Percentiles rank a stretch among this genome's conserved stretches.
phyloP scores from a whole-genome alignment of 53 echinoderm and acorn worm genomes.

The Luidia sarsii region DNA sequence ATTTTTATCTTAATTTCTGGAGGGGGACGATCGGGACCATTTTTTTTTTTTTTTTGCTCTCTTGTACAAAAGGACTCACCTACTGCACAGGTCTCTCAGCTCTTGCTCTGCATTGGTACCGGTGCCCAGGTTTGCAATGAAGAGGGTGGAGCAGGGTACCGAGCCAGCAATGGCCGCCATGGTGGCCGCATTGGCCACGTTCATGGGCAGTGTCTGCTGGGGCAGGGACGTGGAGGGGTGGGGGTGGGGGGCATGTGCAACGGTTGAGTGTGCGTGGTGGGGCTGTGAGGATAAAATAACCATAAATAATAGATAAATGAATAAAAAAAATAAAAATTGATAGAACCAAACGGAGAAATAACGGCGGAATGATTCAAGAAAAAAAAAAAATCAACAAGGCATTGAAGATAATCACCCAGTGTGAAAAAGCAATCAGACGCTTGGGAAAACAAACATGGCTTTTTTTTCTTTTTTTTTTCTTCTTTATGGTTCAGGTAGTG shows the following conservation, averaged over 20 bases:
- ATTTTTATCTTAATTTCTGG: too few species aligned
- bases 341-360: conserved; percentile 23
- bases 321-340: conserved; percentile 35
- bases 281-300: conserved; percentile 73
- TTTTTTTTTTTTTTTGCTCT: too few species aligned
- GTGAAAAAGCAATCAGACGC: too few species aligned
- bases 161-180: conserved; percentile 95
- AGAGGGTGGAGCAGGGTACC: conserved; percentile 98
- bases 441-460: too few species aligned
- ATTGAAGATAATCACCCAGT: too few species aligned
- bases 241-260: conserved; percentile 98
- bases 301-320: conserved; percentile 5
- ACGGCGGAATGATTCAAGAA: too few species aligned
- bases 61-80: too few species aligned
- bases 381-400: too few species aligned
- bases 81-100: conserved; percentile 89
- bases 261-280: conserved; percentile 97
- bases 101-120: conserved; percentile 89
- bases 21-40: too few species aligned
- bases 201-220: conserved; percentile 95
- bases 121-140: conserved; percentile 99
- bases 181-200: conserved; percentile 92
- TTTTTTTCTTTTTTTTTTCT: too few species aligned
- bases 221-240: conserved; percentile 89
- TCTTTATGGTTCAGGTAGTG: too few species aligned